These are phyloP conservation scores for Drosophila lacertosa DNA, from an alignment of 1,140 invertebrate genomes.

Conservation along the genomic window DNA sequence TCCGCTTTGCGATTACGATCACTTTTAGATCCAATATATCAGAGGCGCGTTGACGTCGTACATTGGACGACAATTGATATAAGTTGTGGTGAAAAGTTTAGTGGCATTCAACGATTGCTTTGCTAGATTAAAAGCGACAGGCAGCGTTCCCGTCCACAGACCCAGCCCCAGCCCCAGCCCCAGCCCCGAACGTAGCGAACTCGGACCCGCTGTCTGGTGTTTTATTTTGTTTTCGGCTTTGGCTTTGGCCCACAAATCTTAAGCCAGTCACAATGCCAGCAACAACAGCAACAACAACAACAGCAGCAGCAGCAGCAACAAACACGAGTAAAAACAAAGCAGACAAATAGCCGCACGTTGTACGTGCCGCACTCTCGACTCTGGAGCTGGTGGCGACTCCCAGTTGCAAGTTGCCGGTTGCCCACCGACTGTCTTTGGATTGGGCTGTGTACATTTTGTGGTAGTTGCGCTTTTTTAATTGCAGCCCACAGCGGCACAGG, in stretches of 20 bases:
- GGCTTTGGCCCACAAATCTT: slow-evolving; percentile 77
- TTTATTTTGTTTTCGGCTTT: slow-evolving; percentile 44
- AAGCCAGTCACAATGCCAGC: slow-evolving; percentile 69
- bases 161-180: background rate
- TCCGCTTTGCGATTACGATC: slow-evolving; percentile 82
- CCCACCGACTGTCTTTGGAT: background rate
- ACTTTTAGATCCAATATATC: slow-evolving; percentile 84
- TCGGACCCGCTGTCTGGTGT: slow-evolving; percentile 27
- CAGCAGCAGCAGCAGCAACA: slow-evolving; percentile 30
- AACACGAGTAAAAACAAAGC: slow-evolving; percentile 46
- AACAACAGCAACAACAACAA: slow-evolving; percentile 34
- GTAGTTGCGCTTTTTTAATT: slow-evolving; percentile 76
- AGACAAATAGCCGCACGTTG: slow-evolving; percentile 77
- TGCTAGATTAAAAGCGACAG: slow-evolving; percentile 82
- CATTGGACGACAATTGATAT: slow-evolving; percentile 84
- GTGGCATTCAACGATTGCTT: slow-evolving; percentile 83
- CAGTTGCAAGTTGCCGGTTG: background rate
- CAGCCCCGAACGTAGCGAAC: slow-evolving; percentile 10
- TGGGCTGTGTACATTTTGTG: slow-evolving; percentile 49
- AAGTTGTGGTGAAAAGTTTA: slow-evolving; percentile 84
- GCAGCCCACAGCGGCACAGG: slow-evolving; percentile 70
- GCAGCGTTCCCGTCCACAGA: slow-evolving; percentile 20
- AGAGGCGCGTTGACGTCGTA: slow-evolving; percentile 81
- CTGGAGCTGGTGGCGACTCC: slow-evolving; percentile 37
- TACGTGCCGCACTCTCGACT: slow-evolving; percentile 57